Evolutionary conservation across 1,140 invertebrate species (phyloP).

Genomic region (Stegodyphus mimosarum): DNA sequence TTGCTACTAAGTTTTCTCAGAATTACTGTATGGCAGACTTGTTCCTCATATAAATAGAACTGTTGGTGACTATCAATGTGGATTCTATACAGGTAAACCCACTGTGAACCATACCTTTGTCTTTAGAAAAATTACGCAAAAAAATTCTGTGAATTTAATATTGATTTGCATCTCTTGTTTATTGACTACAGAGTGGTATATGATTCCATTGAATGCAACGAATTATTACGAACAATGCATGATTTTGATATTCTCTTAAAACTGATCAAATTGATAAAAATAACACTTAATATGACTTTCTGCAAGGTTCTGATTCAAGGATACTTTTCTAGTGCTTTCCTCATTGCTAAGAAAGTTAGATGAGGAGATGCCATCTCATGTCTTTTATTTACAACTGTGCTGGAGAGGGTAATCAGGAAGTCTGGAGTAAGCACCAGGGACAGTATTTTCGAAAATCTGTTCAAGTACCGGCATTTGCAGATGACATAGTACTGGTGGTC

Average conservation of each 20-base stretch:
- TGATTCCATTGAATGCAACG: neutral
- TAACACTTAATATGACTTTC: neutral
- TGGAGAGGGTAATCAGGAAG: neutral
- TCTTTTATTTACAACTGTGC: neutral
- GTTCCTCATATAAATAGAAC: constrained; percentile 16
- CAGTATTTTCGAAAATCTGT: neutral
- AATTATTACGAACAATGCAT: constrained; percentile 20
- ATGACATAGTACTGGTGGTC: neutral
- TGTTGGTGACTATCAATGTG: constrained; percentile 26
- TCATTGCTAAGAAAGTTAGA: neutral
- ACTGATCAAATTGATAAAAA: constrained; percentile 11
- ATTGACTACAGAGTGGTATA: constrained; percentile 6
- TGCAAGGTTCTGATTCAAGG: neutral
- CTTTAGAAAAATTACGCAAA: constrained; percentile 8
- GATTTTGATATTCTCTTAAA: constrained; percentile 6
- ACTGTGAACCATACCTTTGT: constrained; percentile 13
- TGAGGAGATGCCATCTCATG: constrained; percentile 1
- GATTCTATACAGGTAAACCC: neutral
- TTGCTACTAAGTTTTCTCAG: constrained; percentile 14
- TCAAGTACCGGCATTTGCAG: neutral
- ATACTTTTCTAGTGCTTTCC: neutral
- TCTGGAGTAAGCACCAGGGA: neutral
- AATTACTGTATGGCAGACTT: constrained; percentile 3
- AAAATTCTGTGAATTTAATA: constrained; percentile 1
- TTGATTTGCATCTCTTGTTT: neutral